Evolutionary conservation across 2,888 invertebrate species (phyloP).

Genomic region (Stictocephala bisonia): DNA sequence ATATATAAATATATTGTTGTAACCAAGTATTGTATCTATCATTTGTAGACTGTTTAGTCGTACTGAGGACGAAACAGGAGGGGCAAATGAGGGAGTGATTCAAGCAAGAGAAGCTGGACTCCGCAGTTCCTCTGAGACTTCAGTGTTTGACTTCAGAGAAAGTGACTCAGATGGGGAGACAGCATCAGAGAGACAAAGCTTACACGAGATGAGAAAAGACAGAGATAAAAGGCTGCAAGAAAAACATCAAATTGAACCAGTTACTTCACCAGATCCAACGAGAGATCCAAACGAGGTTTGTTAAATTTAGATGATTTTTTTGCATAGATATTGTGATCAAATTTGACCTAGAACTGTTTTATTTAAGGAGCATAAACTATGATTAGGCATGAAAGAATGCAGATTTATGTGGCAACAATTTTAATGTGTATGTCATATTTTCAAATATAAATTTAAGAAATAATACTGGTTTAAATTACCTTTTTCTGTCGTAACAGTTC

Average conservation of each 20-base stretch:
- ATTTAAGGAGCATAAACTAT: too few species aligned
- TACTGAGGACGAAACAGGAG: slow-evolving; percentile 55
- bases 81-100: slow-evolving; percentile 12
- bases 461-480: too few species aligned
- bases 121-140: slow-evolving; percentile 72
- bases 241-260: slow-evolving; percentile 29
- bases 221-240: slow-evolving; percentile 64
- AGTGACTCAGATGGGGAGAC: slow-evolving; percentile 73
- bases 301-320: too few species aligned
- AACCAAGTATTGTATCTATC: not conserved
- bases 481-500: too few species aligned
- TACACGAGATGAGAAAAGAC: slow-evolving; percentile 73
- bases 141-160: slow-evolving; percentile 74
- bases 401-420: too few species aligned
- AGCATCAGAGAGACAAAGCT: slow-evolving; percentile 73
- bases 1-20: not conserved
- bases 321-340: too few species aligned
- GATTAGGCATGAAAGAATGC: too few species aligned
- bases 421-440: too few species aligned
- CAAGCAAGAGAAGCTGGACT: slow-evolving; percentile 63
- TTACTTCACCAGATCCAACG: too few species aligned
- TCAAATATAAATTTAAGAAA: too few species aligned
- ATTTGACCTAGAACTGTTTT: too few species aligned
- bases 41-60: slow-evolving; percentile 5
- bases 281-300: too few species aligned